These are phyloP conservation scores for Acanthurus lineatus DNA, from an alignment of 2,797 vertebrate genomes.

Conservation along the genomic window DNA sequence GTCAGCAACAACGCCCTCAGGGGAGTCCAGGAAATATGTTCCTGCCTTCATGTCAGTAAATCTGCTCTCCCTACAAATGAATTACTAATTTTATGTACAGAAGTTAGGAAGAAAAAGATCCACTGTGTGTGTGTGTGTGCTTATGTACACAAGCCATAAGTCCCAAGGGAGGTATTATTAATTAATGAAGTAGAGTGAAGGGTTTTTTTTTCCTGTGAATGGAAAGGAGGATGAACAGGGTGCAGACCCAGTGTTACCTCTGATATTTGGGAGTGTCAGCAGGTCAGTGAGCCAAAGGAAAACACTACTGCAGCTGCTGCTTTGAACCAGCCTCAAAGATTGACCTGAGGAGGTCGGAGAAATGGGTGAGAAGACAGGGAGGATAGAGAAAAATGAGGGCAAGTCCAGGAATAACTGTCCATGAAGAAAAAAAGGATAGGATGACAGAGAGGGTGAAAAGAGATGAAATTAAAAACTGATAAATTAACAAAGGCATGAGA, in stretches of 20 bases:
- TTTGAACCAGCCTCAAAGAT: conserved; percentile 70
- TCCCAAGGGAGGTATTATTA: conserved; percentile 70
- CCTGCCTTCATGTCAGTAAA: conserved; percentile 76
- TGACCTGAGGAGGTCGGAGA: conserved; percentile 46
- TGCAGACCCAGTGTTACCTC: conserved; percentile 47
- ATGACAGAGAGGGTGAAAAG: neutral
- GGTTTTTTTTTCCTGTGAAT: conserved; percentile 28
- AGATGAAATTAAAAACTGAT: neutral
- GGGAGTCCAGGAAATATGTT: conserved; percentile 81
- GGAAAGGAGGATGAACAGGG: conserved; percentile 24
- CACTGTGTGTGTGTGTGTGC: conserved; percentile 21
- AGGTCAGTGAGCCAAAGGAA: conserved; percentile 63
- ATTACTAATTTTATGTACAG: conserved; percentile 81
- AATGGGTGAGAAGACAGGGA: neutral
- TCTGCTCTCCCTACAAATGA: conserved; percentile 81
- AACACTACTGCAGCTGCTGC: conserved; percentile 49
- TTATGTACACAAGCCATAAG: conserved; percentile 68
- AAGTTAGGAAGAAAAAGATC: conserved; percentile 36
- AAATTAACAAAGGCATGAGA: neutral
- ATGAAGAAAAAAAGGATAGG: neutral
- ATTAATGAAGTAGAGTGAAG: conserved; percentile 61
- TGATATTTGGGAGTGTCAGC: conserved; percentile 76
- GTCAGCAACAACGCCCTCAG: conserved; percentile 79
- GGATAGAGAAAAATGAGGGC: neutral
- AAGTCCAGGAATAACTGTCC: conserved; percentile 17